phyloP scores from a whole-genome alignment of 2,888 invertebrate genomes.

The Graphium colonna region DNA sequence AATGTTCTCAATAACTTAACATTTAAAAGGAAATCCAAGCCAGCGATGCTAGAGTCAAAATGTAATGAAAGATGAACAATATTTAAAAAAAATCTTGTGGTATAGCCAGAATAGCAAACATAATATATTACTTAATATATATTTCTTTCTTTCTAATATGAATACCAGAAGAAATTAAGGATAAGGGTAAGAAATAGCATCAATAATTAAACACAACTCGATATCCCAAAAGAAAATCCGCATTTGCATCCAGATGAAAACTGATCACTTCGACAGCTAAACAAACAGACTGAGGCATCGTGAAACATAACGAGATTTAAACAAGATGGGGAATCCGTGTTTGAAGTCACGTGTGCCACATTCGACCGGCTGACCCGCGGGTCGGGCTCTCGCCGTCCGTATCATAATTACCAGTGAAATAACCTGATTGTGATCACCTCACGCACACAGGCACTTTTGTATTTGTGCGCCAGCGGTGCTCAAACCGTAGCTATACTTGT shows the following conservation, averaged over 20 bases:
- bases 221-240: neutral
- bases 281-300: conserved; percentile 36
- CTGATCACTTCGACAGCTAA: conserved; percentile 10
- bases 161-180: no score
- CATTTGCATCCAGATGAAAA: conserved; percentile 3
- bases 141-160: no score
- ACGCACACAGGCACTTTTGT: conserved; percentile 64
- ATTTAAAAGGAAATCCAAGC: no score
- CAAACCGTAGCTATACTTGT: no score
- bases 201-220: neutral
- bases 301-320: conserved; percentile 57
- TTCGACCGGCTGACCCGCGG: conserved; percentile 58
- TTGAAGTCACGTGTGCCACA: conserved; percentile 60
- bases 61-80: no score
- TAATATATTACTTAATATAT: no score
- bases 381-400: conserved; percentile 68
- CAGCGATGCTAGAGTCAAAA: no score
- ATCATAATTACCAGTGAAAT: conserved; percentile 79
- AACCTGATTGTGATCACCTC: conserved; percentile 78
- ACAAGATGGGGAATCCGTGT: conserved; percentile 53
- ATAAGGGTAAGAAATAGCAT: no score
- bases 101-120: no score
- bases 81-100: no score
- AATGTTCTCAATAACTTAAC: no score
- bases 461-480: conserved; percentile 46